phyloP scores from a whole-genome alignment of 1,140 invertebrate species.

The Elymnias hypermnestra region DNA sequence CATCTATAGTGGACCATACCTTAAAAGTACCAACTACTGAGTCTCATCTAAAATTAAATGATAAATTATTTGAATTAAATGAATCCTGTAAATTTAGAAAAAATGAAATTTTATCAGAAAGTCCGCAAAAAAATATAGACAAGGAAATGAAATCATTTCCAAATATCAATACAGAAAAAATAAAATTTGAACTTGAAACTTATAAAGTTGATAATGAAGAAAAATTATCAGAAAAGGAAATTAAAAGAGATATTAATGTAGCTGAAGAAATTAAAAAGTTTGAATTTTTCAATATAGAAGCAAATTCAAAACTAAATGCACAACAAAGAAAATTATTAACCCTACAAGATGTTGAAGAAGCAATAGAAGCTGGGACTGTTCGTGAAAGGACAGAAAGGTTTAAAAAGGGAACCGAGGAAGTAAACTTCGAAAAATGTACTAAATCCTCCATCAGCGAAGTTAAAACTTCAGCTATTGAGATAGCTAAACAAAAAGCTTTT shows the following conservation, averaged over 20 bases:
- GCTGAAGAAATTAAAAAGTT: conserved; percentile 19
- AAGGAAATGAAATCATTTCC: background rate
- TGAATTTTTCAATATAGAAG: conserved; percentile 9
- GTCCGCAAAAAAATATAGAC: background rate
- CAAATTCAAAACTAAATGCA: conserved; percentile 11
- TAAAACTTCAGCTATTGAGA: conserved; percentile 16
- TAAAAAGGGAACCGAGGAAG: conserved; percentile 8
- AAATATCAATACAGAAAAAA: background rate
- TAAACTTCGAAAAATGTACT: conserved; percentile 14
- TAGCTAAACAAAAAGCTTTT: conserved; percentile 39
- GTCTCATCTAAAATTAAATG: no score
- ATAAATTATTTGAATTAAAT: conserved; percentile 15
- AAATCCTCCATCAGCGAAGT: conserved; percentile 9
- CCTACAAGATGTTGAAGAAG: conserved; percentile 22
- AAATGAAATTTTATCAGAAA: background rate
- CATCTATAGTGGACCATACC: no score
- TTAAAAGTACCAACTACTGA: no score
- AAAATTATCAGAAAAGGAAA: background rate
- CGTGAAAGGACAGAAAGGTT: conserved; percentile 16
- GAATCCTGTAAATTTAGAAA: background rate
- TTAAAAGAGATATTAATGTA: conserved; percentile 9
- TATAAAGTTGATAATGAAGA: background rate
- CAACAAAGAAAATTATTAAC: conserved; percentile 20
- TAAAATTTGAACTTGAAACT: background rate
- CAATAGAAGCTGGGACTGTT: conserved; percentile 21